phyloP scores from a whole-genome alignment of 30 jellyfish, hydroid and myxozoan genomes.

The Turritopsis rubra region DNA sequence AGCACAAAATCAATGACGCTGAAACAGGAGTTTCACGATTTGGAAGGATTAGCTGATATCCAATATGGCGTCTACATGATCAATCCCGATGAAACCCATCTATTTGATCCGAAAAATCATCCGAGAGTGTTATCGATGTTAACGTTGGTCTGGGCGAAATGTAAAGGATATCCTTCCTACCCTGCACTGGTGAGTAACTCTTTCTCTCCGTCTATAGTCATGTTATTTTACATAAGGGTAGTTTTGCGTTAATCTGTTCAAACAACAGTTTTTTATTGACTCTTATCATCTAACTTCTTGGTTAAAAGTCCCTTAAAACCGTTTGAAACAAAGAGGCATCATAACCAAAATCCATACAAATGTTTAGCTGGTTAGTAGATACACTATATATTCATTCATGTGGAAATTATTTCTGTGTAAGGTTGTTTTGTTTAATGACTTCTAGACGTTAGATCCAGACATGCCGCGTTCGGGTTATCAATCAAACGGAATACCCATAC shows the following conservation, averaged over 20 bases:
- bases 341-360: no score
- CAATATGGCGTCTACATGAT: constrained; percentile 81
- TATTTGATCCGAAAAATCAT: constrained; percentile 74
- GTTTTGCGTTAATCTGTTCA: not conserved
- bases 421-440: not conserved
- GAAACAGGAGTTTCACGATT: constrained; percentile 59
- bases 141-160: constrained; percentile 96
- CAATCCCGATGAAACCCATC: constrained; percentile 64
- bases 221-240: no score
- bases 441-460: constrained; percentile 90
- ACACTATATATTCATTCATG: not conserved
- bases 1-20: constrained; percentile 45
- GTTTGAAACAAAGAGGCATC: no score
- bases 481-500: constrained; percentile 93
- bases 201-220: not conserved
- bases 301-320: no score
- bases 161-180: constrained; percentile 98
- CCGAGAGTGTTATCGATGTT: constrained; percentile 60
- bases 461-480: constrained; percentile 93
- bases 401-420: not conserved
- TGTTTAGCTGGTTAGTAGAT: not conserved
- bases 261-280: no score
- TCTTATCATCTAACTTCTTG: no score
- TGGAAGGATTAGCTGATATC: constrained; percentile 75
- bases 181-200: constrained; percentile 97